Conservation (phyloP, 1,140 invertebrate species). For the Littorina saxatilis region DNA sequence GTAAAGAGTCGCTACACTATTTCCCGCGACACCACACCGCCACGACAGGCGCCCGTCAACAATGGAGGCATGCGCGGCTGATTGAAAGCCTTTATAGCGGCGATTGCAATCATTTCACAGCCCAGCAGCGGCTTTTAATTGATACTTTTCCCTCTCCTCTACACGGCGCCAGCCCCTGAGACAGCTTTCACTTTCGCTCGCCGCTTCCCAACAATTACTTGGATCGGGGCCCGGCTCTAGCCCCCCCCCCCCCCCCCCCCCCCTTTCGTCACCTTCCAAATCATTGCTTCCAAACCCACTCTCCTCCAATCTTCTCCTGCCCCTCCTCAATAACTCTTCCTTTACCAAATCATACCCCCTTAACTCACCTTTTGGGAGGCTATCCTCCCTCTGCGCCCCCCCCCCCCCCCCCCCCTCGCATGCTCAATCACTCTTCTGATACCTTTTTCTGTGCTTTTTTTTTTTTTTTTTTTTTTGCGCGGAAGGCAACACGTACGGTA, state of each 20-base stretch:
- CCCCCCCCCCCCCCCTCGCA: neutral
- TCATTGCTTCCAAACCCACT: too few species aligned
- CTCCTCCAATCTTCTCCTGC: too few species aligned
- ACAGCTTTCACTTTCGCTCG: slow-evolving; percentile 27
- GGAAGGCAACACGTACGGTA: too few species aligned
- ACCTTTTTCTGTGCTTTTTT: neutral
- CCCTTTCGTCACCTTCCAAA: too few species aligned
- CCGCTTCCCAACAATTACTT: slow-evolving; percentile 38
- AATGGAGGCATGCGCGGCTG: neutral
- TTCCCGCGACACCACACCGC: neutral
- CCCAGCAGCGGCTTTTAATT: slow-evolving; percentile 32
- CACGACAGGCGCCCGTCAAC: slow-evolving; percentile 22
- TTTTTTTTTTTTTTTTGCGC: neutral
- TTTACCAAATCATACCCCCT: too few species aligned
- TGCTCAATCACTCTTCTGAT: neutral
- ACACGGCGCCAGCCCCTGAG: slow-evolving; percentile 23
- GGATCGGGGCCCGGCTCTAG: slow-evolving; percentile 11
- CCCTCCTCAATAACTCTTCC: too few species aligned
- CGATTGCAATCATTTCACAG: slow-evolving; percentile 32
- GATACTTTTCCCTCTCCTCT: slow-evolving; percentile 31
- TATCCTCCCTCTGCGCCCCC: too few species aligned
- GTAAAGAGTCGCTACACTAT: too few species aligned
- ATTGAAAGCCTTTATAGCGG: slow-evolving; percentile 27
- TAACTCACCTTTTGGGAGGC: too few species aligned
- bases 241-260: neutral